phyloP scores from a whole-genome alignment of 2,797 vertebrate genomes.

The Pelochelys cantorii region DNA sequence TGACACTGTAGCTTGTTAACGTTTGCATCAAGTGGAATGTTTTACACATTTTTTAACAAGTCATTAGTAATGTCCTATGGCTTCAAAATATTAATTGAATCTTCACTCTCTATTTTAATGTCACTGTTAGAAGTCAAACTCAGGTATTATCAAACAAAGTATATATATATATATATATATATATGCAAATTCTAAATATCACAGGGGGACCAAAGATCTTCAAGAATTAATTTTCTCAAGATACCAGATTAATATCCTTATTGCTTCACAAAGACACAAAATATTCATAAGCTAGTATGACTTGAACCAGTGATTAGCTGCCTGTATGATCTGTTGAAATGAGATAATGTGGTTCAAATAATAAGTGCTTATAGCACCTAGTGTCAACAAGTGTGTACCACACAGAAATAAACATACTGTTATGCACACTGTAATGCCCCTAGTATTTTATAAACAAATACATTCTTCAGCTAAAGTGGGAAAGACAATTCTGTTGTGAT shows the following conservation, averaged over 20 bases:
- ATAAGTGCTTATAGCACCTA: background rate
- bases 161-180: background rate
- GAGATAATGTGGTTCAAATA: slow-evolving; percentile 3
- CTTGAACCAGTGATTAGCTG: background rate
- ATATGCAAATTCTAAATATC: background rate
- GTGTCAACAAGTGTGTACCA: background rate
- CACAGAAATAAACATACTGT: background rate
- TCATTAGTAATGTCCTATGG: background rate
- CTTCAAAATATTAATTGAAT: background rate
- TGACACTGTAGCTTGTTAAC: background rate
- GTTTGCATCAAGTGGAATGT: background rate
- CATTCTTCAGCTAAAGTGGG: background rate
- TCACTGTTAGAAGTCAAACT: background rate
- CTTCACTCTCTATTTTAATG: background rate
- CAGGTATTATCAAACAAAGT: background rate
- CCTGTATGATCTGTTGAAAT: background rate
- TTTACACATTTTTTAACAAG: background rate
- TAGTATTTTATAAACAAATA: background rate
- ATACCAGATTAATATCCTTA: background rate
- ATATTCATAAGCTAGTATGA: slow-evolving; percentile 4
- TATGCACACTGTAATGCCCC: background rate
- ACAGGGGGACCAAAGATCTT: background rate
- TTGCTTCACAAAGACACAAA: background rate
- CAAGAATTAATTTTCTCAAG: slow-evolving; percentile 5
- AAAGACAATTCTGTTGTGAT: background rate